Evolutionary conservation across 64 coral and sea anemone genomes (phyloP).

Genomic region (Cladopsammia gracilis): DNA sequence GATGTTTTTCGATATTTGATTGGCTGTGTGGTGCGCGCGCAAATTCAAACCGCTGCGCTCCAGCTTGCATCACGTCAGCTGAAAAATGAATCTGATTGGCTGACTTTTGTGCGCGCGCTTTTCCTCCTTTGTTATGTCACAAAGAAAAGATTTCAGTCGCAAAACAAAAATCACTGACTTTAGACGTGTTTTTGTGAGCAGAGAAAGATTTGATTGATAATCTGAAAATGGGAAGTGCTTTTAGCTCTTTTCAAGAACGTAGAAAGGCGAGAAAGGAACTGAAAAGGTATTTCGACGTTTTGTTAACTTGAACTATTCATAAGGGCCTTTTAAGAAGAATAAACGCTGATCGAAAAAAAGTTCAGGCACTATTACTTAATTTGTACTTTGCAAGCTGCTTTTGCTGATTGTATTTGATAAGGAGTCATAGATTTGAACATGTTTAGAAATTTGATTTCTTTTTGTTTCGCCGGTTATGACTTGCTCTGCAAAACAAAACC

Average conservation of each 20-base stretch:
- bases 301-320: too few relatives aligned
- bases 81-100: not conserved
- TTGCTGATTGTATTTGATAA: too few relatives aligned
- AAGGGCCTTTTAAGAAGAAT: too few relatives aligned
- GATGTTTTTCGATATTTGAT: too few relatives aligned
- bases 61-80: not conserved
- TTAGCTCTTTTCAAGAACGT: not conserved
- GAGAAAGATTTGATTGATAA: not conserved
- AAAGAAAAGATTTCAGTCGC: not conserved
- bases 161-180: not conserved
- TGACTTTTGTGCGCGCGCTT: not conserved
- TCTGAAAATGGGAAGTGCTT: not conserved
- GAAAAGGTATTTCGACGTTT: not conserved
- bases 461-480: too few relatives aligned
- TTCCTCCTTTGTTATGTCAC: conserved; percentile 1
- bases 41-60: not conserved
- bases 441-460: too few relatives aligned
- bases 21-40: too few relatives aligned
- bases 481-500: too few relatives aligned
- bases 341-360: too few relatives aligned
- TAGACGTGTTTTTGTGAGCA: not conserved
- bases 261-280: conserved; percentile 1
- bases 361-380: too few relatives aligned
- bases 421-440: too few relatives aligned
- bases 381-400: too few relatives aligned